phyloP scores from a whole-genome alignment of 30 jellyfish, hydroid and myxozoan species.

The Catostylus mosaicus region DNA sequence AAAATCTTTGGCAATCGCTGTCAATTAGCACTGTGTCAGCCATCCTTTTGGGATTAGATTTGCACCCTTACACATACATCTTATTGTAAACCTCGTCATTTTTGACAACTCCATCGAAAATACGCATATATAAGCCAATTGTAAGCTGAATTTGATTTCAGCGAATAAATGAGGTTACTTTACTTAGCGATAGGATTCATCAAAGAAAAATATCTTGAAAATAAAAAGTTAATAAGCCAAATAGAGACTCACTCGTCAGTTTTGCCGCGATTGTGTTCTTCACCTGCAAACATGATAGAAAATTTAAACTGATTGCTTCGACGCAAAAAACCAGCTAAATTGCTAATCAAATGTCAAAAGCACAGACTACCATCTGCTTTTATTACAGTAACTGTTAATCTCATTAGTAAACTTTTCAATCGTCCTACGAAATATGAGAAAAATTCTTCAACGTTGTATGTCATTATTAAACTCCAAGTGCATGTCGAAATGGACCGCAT shows the following conservation, averaged over 20 bases:
- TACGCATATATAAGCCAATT: no score
- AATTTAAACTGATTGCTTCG: not conserved
- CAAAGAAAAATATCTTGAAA: not conserved
- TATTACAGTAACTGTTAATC: conserved; percentile 6
- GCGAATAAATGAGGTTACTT: no score
- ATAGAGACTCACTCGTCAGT: conserved; percentile 21
- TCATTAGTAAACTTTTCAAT: conserved; percentile 14
- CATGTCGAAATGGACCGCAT: not conserved
- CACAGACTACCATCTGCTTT: conserved; percentile 27
- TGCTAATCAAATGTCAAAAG: conserved; percentile 10
- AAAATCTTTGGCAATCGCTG: no score
- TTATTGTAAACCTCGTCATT: no score
- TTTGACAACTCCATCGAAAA: no score
- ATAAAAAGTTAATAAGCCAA: not conserved
- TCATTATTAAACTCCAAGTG: not conserved
- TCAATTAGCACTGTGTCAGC: no score
- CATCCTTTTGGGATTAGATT: no score
- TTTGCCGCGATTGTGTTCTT: conserved; percentile 5
- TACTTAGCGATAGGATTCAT: no score
- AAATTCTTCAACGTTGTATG: not conserved
- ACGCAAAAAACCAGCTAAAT: not conserved
- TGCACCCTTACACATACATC: no score
- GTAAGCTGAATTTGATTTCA: no score
- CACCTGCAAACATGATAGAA: conserved; percentile 30
- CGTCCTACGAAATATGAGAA: conserved; percentile 6